Evolutionary conservation across 2,888 invertebrate genomes (phyloP).

Genomic region (Antheraea yamamai): DNA sequence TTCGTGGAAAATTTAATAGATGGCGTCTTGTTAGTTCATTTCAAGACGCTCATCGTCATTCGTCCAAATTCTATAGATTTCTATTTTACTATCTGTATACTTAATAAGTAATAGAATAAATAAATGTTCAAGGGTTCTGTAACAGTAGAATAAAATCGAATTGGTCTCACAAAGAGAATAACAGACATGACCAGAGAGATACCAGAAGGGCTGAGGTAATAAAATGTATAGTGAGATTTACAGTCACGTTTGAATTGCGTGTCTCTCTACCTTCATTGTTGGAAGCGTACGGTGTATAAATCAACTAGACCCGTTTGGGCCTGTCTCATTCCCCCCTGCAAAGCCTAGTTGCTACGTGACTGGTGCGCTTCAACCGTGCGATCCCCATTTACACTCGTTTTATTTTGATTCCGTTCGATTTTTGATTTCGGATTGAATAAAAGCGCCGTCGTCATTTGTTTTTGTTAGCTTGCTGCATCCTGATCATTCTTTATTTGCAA

Average conservation of each 20-base stretch:
- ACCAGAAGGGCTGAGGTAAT: constrained; percentile 2
- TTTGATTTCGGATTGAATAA: constrained; percentile 29
- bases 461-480: constrained; percentile 8
- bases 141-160: background rate
- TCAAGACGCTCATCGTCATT: too few species aligned
- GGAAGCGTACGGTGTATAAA: constrained; percentile 59
- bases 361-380: constrained; percentile 37
- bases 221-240: constrained; percentile 44
- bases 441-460: background rate
- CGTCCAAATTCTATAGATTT: background rate
- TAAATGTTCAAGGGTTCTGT: background rate
- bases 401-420: constrained; percentile 36
- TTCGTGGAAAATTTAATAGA: too few species aligned
- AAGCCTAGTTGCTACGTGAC: constrained; percentile 52
- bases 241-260: constrained; percentile 59
- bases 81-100: background rate
- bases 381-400: constrained; percentile 21
- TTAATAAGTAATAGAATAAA: background rate
- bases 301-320: constrained; percentile 51
- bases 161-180: background rate
- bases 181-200: background rate
- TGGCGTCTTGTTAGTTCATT: too few species aligned
- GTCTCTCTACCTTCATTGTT: constrained; percentile 53
- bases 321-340: constrained; percentile 53
- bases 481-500: background rate